Base-by-base conservation (phyloP, 2,797 vertebrate genomes). In the Allobates femoralis region DNA sequence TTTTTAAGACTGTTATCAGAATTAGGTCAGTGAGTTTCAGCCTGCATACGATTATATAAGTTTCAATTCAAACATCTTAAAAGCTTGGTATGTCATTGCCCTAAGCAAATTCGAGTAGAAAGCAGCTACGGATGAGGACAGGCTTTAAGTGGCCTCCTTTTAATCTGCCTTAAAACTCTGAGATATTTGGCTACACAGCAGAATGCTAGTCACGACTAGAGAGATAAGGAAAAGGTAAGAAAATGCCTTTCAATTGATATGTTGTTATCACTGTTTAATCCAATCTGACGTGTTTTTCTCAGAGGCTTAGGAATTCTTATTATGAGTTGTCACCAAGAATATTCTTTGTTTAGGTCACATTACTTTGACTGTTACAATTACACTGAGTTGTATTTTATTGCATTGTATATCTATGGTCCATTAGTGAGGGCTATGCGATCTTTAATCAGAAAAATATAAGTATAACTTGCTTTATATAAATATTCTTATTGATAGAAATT, bases 41-140 rank as follows among this genome's bases (percentile, higher is more conserved):
- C 66, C 91, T 91, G 85, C 56, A 90, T 90, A 86, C 60, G 85
- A 90, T 75, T 84, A 56, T 89, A 75, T 91, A 79, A 62, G 76
- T 90, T 92, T 84, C 86, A 88, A 6, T 32, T 88, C 75, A 91
- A 88, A 91, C 89, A 89, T 89, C 87, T 92, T 93, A 93, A 94
- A 94, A 94, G 92, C 91, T 89, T 92, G 88, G 0, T 91, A 76
- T 90, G 84, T 89, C 88, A 21, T 90, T 86, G 92, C 93, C 93
- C 91, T 81, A 89, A 92, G 94, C 87, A 90, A 37, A 89, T 79
- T 90, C 91, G 91, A 89, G 83, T 77, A 77, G 28, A 19, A 21
- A 89, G 83, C 88, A 90, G 82, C 50, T n/a, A 71, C 2, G 79
- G 90, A 82, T 79, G 79, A 89, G 73, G 34, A 90, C 46, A 86